These are phyloP conservation scores for Phymastichus coffea DNA, from an alignment of 1,140 invertebrate species.

Conservation along the genomic window DNA sequence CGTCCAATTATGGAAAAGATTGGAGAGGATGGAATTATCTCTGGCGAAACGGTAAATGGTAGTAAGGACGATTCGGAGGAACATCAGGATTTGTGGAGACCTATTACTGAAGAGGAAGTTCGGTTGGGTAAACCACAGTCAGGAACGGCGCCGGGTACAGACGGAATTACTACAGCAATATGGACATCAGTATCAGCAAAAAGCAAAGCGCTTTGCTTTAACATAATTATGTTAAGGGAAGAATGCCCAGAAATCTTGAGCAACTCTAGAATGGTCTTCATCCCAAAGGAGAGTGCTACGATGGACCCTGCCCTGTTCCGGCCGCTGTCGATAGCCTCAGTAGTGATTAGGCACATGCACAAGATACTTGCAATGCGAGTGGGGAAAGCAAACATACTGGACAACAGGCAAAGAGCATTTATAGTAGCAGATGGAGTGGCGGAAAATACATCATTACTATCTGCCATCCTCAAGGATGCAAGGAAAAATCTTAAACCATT, in stretches of 20 bases:
- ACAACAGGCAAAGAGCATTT: constrained; percentile 23
- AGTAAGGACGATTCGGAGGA: neutral
- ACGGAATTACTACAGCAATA: neutral
- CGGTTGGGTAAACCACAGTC: neutral
- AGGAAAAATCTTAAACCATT: neutral
- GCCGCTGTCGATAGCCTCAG: neutral
- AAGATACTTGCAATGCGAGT: neutral
- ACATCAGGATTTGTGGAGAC: neutral
- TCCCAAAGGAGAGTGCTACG: neutral
- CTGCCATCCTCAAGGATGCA: neutral
- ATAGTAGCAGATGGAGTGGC: neutral
- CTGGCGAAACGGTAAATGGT: neutral
- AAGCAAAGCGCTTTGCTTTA: neutral
- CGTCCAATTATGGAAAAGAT: neutral
- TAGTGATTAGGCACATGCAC: neutral
- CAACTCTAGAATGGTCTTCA: neutral
- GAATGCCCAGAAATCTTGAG: neutral
- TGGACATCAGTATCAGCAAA: neutral
- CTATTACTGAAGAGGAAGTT: constrained; percentile 4
- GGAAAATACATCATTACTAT: neutral
- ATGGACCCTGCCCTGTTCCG: constrained; percentile 12
- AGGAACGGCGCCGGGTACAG: constrained; percentile 10
- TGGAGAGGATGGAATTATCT: too few relatives aligned
- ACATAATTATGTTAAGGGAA: constrained; percentile 10
- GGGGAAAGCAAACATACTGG: neutral